Base-by-base conservation (phyloP, 1,140 invertebrate species). In the Rhagoletis zephyria region DNA sequence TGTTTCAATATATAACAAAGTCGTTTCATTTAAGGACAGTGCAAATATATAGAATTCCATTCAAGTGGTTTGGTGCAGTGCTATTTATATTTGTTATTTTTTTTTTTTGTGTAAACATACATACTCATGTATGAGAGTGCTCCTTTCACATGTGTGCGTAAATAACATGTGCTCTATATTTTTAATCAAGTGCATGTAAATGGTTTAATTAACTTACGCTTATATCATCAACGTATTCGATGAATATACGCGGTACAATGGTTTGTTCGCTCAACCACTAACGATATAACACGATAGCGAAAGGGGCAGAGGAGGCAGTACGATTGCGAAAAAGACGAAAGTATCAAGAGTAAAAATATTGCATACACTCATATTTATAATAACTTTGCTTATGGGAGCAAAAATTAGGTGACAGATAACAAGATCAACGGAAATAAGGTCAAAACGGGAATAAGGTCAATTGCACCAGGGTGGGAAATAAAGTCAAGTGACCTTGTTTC, bases 241-340 rank as follows among this genome's bases (percentile, higher is more conserved):
- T 95, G 89, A 95, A 94, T 93, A 95, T 95, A 90, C 94, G 95
- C 88, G 95, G 95, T 90, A 95, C 93, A 95, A 94, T 81, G 95
- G 95, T 93, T 95, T 95, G 90, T 95, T 81, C 95, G 91, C 95
- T 95, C 94, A 95, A 93, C 95, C 95, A 95, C 95, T 95, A 30
- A 30, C 30, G 30, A 30, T 30, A 30, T 30, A 89, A 88, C 74
- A 81, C 48, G 48, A 16, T 19, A 81, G 48, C 7, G 74, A 81
- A 48, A 48, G 14, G 30, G 19, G 30, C 42, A 74, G 67, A 16
- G 67, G 48, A 16, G 45, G 67, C 67, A 74, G 42, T 16, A 45
- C 10, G 30, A 40, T 67, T 67, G 70, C 48, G 4, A 74, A 10
- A 63, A 48, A 45, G 10, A 14, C 42, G 30, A 30, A 30, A 30